Base-by-base conservation (phyloP, 2,797 vertebrate genomes). In the Limosa lapponica region DNA sequence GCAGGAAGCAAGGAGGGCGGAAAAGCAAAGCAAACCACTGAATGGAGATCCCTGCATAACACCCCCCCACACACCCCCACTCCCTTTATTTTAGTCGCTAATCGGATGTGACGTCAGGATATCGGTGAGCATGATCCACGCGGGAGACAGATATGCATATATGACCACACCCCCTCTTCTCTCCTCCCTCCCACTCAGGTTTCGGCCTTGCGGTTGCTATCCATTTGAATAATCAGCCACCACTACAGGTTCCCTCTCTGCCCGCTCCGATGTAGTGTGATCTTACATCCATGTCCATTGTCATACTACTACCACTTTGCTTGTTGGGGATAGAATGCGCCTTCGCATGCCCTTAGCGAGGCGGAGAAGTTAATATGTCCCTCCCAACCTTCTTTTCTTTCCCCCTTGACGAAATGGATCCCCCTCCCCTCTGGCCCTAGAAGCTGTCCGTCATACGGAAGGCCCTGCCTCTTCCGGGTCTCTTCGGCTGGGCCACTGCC, bases 401-500 rank as follows among this genome's bases (percentile, higher is more conserved):
- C 91, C 81, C 91, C 79, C 69, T 94, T 87, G 89, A 96, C 89
- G 91, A 95, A 94, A 73, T 61, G 57, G 58, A 36, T 41, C 39
- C 39, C 37, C 83, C 96, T 93, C 89, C 96, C 83, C 79, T 85
- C 92, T 82, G 80, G 51, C 25, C 30, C 30, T 54, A 64, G 70
- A 39, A 85, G 61, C 71, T 93, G 93, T 90, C 94, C 36, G n/a
- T 96, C 94, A 95, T 78, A 58, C 2, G 3, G 62, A 28, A 74
- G 54, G 75, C 69, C 25, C 95, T 80, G 75, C 95, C 96, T 92
- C 95, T 96, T 96, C 96, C 95, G 92, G 90, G 77, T 88, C n/a
- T 87, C 58, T 90, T 87, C 69, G 89, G 71, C 66, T 95, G 74
- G 90, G 86, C 78, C 82, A 74, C 91, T 96, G 81, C 95, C 95